Percentiles rank a stretch among this genome's conserved stretches.
Conservation (phyloP, 2,797 vertebrate species). For the Australoheros facetus region DNA sequence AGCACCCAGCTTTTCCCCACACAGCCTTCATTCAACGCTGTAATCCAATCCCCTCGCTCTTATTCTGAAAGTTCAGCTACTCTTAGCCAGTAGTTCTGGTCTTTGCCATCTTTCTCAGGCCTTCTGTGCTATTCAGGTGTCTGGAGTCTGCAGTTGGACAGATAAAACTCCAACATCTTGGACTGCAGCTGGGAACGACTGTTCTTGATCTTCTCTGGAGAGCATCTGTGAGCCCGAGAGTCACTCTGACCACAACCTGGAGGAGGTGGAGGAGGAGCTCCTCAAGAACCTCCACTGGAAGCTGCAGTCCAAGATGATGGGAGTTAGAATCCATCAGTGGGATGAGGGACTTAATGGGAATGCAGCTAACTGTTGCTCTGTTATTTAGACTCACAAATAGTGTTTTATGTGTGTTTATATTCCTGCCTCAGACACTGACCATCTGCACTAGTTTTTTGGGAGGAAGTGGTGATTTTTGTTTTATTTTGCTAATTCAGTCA, state of each 20-base stretch:
- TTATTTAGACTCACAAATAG: neutral
- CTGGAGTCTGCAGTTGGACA: neutral
- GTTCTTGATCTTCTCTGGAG: too few relatives aligned
- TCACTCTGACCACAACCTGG: neutral
- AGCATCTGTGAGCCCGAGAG: too few relatives aligned
- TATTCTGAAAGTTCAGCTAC: too few relatives aligned
- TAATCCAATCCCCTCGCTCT: too few relatives aligned
- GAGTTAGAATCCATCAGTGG: neutral
- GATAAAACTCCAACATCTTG: neutral
- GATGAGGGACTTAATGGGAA: neutral
- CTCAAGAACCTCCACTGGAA: rapidly evolving
- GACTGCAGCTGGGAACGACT: neutral
- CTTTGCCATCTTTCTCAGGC: neutral
- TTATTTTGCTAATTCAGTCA: neutral
- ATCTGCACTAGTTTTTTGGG: neutral
- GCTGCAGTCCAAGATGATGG: neutral
- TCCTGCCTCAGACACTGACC: neutral
- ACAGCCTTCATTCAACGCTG: too few relatives aligned
- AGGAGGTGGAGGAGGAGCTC: neutral
- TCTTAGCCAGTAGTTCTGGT: too few relatives aligned
- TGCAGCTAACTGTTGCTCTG: neutral
- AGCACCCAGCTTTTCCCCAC: too few relatives aligned
- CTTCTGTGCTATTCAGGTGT: too few relatives aligned
- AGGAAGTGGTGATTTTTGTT: neutral
- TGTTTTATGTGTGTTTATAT: neutral